A percentile compares a stretch with the other conserved stretches of the same genome.
phyloP scores from a whole-genome alignment of 2,888 invertebrate genomes.

The Bellardia pandia region DNA sequence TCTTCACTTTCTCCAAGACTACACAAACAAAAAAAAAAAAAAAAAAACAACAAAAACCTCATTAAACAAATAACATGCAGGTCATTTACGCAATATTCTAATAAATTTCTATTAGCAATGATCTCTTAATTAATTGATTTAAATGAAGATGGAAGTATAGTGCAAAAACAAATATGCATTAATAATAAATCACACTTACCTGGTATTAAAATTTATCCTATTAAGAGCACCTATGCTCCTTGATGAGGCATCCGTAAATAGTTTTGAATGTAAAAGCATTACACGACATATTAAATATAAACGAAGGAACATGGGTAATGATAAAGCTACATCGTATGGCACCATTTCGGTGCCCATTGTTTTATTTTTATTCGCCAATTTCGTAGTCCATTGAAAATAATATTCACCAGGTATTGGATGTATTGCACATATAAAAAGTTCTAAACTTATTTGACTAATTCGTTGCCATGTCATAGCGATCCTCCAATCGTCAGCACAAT shows the following conservation, averaged over 20 bases:
- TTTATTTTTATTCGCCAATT: conserved; percentile 94
- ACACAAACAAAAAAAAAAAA: too few relatives aligned
- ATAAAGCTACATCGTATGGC: conserved; percentile 98
- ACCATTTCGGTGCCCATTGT: conserved; percentile 89
- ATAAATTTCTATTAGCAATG: too few relatives aligned
- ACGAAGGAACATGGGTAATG: conserved; percentile 99
- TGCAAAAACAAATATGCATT: neutral
- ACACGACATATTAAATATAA: conserved; percentile 99
- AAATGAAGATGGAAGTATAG: neutral
- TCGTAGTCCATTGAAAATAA: conserved; percentile 98
- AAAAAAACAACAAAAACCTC: too few relatives aligned
- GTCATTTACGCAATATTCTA: too few relatives aligned
- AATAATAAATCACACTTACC: conserved; percentile 85
- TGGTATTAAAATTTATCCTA: conserved; percentile 99
- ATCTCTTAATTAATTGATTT: conserved; percentile 26
- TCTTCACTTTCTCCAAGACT: too few relatives aligned
- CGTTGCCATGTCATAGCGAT: conserved; percentile 99
- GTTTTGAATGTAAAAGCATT: conserved; percentile 99
- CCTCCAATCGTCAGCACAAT: conserved; percentile 99
- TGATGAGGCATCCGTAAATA: conserved; percentile 99
- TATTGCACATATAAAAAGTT: conserved; percentile 97
- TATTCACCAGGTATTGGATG: conserved; percentile 99
- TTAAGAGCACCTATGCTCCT: conserved; percentile 98
- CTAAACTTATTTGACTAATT: conserved; percentile 95
- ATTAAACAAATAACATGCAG: too few relatives aligned